Conservation (phyloP, 2,113 vertebrate genomes). For the Ondatra zibethicus region DNA sequence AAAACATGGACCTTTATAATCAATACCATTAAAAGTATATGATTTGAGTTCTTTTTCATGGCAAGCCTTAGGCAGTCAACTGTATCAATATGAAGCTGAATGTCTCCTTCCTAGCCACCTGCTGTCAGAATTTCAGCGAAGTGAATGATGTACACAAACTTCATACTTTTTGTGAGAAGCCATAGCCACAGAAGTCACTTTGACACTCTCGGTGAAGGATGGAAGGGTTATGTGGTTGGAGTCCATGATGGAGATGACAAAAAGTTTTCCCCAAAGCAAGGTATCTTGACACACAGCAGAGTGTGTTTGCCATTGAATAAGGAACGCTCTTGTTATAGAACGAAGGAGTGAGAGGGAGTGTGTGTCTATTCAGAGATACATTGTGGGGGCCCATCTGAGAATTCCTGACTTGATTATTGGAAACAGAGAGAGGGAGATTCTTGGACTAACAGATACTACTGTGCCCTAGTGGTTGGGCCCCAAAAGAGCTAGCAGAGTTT, state of each 20-base stretch:
- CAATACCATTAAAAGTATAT: neutral
- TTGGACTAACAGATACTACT: neutral
- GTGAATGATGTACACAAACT: too few species aligned
- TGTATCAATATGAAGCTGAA: neutral
- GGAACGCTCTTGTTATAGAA: neutral
- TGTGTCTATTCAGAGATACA: neutral
- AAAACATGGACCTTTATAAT: slow-evolving; percentile 8
- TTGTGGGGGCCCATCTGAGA: neutral
- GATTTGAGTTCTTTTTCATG: neutral
- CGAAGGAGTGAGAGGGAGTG: neutral
- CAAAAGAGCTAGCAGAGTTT: neutral
- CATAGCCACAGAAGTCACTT: neutral
- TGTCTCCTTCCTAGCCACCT: neutral
- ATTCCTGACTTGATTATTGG: neutral
- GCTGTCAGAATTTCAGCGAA: neutral
- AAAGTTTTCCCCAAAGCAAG: neutral
- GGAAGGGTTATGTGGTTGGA: neutral
- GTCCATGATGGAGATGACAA: neutral
- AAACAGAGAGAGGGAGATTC: neutral
- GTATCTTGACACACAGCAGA: neutral
- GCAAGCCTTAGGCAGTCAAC: neutral
- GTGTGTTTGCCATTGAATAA: too few species aligned
- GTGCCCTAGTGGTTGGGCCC: neutral
- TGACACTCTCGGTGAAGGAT: neutral
- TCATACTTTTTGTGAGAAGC: neutral